Evolutionary conservation across 2,113 vertebrate genomes (phyloP), one percentile per base, ranked within the genome.

Genomic region (Jaculus jaculus): DNA sequence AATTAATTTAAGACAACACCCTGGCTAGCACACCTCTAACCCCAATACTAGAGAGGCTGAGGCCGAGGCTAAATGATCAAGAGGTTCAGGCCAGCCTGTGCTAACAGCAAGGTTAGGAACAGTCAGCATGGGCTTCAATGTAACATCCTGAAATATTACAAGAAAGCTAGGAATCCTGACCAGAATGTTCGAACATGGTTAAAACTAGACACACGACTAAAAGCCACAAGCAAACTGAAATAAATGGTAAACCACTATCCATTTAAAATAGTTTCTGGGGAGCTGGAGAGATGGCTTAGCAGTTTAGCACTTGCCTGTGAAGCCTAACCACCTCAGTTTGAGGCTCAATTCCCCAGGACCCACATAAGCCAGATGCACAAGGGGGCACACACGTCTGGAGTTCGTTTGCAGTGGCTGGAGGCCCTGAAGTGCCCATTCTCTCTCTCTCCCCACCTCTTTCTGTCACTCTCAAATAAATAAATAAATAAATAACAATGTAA

Each of bases 121-220:
- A 18, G 61, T 5, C 61, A 66, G 37, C 17, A 66, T 13, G 28
- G 80, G 10, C 61, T 66, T 66, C 61, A 72, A 87, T 28, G 47
- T 84, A 20, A 87, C 39, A 84, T 30, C 32, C 42, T 80, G 39
- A 90, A 88, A 7, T 65, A 87, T 51, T 74, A 13, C 71, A 93
- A 87, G 73, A 79, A 91, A 92, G 32, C n/a, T 81, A 71, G 11
- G 17, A 75, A 84, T 84, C 10, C 12, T 85, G 91, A 83, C 17
- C 61, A 92, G 84, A 87, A 92, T 60, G 21, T 32, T 90, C n/a
- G n/a, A n/a, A 37, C 63, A 69, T 20, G 47, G 6, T 28, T 92
- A 87, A 87, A 94, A 87, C 78, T 37, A 65, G 34, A 72, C 72
- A n/a, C 30, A 90, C 86, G 23, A 93, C 75, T 71, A 54, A 89